A percentile compares a stretch with the other conserved stretches of the same genome.
These are phyloP conservation scores for Gonioctena quinquepunctata DNA, from an alignment of 1,140 invertebrate species.

Conservation along the genomic window DNA sequence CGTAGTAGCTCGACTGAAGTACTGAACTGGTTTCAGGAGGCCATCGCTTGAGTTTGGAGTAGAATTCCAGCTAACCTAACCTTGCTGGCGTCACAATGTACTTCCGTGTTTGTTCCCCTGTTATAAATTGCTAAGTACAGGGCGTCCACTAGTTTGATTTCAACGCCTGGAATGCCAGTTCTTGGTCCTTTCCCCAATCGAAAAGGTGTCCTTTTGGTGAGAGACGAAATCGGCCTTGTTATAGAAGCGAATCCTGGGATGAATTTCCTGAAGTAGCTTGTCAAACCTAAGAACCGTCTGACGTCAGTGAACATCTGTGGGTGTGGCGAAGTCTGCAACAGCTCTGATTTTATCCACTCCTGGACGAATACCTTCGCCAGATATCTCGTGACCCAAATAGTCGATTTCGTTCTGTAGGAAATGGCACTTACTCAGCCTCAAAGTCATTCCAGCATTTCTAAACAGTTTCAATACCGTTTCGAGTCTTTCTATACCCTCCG, in stretches of 20 bases:
- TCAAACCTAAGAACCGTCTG: slow-evolving; percentile 53
- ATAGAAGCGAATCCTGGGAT: slow-evolving; percentile 34
- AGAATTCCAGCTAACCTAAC: slow-evolving; percentile 37
- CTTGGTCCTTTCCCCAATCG: slow-evolving; percentile 22
- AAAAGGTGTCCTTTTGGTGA: slow-evolving; percentile 18
- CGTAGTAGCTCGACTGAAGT: slow-evolving; percentile 46
- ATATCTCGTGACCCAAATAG: slow-evolving; percentile 19
- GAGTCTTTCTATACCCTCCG: slow-evolving; percentile 51
- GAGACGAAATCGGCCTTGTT: slow-evolving; percentile 26
- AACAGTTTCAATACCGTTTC: slow-evolving; percentile 31
- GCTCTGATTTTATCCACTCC: slow-evolving; percentile 34
- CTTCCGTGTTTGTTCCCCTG: not conserved
- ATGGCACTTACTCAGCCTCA: slow-evolving; percentile 40
- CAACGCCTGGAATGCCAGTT: slow-evolving; percentile 14
- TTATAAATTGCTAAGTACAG: slow-evolving; percentile 9
- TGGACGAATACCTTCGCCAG: slow-evolving; percentile 30
- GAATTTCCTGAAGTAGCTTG: slow-evolving; percentile 43
- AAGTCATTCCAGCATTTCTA: slow-evolving; percentile 21
- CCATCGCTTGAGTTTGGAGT: slow-evolving; percentile 25
- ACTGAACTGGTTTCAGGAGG: slow-evolving; percentile 33
- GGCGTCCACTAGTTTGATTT: not conserved
- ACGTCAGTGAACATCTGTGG: slow-evolving; percentile 44
- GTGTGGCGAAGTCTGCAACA: slow-evolving; percentile 23
- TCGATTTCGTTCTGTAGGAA: slow-evolving; percentile 41
- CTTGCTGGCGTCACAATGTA: slow-evolving; percentile 12